Base-by-base conservation (phyloP, 2,797 vertebrate genomes). In the Rhinophrynus dorsalis region DNA sequence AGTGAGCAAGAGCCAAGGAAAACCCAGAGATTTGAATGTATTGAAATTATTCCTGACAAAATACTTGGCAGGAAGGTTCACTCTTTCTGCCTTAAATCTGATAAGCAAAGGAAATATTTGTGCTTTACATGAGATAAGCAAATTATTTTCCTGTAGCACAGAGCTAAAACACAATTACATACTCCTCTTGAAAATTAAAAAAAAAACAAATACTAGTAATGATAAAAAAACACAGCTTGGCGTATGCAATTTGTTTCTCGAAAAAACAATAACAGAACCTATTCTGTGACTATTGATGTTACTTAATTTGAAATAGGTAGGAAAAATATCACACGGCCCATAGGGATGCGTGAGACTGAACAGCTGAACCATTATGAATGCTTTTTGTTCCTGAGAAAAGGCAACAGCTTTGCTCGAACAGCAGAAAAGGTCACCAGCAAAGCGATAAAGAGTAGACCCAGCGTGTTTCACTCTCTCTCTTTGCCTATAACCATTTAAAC, bases 31-130 rank as follows among this genome's bases (percentile, higher is more conserved):
- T 58, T 35, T 58, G 20, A 40, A n/a, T 40, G 35, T 58, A 58
- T 58, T 38, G 12, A 58, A 40, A 58, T 58, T 58, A 58, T 58
- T 24, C 55, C 24, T 40, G 33, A 58, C 33, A 40, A 58, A 58
- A 40, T 35, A 40, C 26, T 58, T 58, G 35, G 55, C 55, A 38
- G 21, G 10, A 21, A 26, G 15, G 35, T 24, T 27, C 6, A 27
- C 30, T 60, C 26, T 60, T 35, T 20, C 57, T 29, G 8, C n/a
- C 24, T 44, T 24, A 17, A 40, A 60, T 42, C 38, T 18, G 57
- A 60, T 40, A 54, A 52, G 47, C 10, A 11, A 5, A 13, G 33
- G 32, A 18, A 21, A 54, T 52, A 65, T 65, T 65, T 65, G 61
- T 40, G 61, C 40, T 30, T 9, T 37, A 51, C 61, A 27, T 11